Evolutionary conservation across 2,888 invertebrate genomes (phyloP).

Genomic region (Eupithecia tripunctaria): DNA sequence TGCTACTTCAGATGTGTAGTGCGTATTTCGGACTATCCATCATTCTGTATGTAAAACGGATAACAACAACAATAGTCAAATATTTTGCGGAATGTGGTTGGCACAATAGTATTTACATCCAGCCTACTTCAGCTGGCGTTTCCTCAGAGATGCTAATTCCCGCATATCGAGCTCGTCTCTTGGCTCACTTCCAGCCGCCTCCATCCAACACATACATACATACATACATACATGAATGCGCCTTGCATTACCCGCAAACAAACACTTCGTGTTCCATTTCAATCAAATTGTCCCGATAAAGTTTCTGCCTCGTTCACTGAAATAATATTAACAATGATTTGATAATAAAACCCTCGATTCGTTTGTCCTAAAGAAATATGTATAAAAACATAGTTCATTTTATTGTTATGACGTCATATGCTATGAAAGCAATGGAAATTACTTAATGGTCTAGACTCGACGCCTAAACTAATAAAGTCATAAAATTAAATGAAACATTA

Average conservation of each 20-base stretch:
- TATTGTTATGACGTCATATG: background rate
- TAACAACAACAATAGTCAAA: background rate
- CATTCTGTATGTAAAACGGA: background rate
- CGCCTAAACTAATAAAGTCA: background rate
- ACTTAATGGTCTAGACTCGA: background rate
- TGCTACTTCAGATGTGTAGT: background rate
- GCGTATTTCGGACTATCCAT: background rate
- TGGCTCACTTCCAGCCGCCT: constrained; percentile 28
- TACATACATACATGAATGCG: background rate
- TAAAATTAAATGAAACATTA: background rate
- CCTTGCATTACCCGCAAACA: background rate
- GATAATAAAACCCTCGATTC: background rate
- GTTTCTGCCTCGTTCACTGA: background rate
- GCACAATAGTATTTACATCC: background rate
- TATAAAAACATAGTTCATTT: background rate
- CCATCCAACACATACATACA: constrained; percentile 9
- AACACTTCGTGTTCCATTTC: background rate
- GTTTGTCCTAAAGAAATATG: background rate
- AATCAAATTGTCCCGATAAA: background rate
- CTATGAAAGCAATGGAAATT: background rate
- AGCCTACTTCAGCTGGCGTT: constrained; percentile 22
- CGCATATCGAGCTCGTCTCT: constrained; percentile 31
- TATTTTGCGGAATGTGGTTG: background rate
- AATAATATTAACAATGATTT: background rate
- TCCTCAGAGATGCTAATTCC: constrained; percentile 33